Conservation (phyloP, 2,888 invertebrate species). For the Flexamia atlantica region DNA sequence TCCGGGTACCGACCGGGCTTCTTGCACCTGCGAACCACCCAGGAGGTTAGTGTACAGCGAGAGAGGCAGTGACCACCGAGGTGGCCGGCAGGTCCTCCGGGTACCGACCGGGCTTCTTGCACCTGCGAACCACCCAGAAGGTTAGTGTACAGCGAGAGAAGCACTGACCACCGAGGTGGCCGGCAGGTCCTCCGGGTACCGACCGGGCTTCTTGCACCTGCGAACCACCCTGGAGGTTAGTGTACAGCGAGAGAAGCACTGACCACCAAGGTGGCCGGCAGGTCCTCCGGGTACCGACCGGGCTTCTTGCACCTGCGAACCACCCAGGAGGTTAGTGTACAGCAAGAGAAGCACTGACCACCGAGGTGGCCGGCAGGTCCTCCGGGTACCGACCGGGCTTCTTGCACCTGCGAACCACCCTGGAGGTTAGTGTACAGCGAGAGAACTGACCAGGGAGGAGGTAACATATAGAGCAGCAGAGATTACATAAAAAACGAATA, state of each 20-base stretch:
- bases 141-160: too few species aligned
- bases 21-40: conserved; percentile 68
- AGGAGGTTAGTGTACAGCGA: too few species aligned
- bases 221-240: too few species aligned
- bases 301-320: conserved; percentile 67
- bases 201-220: conserved; percentile 71
- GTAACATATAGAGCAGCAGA: too few species aligned
- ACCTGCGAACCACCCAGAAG: too few species aligned
- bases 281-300: conserved; percentile 80
- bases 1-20: conserved; percentile 77
- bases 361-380: conserved; percentile 90
- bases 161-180: conserved; percentile 94
- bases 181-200: conserved; percentile 85
- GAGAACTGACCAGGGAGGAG: conserved; percentile 94
- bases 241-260: too few species aligned
- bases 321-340: too few species aligned
- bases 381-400: conserved; percentile 77
- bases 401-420: conserved; percentile 68
- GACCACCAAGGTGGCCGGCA: conserved; percentile 93
- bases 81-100: conserved; percentile 87
- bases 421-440: too few species aligned
- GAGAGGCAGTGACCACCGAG: conserved; percentile 95
- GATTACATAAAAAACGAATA: too few species aligned
- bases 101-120: conserved; percentile 76
- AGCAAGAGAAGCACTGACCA: too few species aligned